phyloP scores from a whole-genome alignment of 2,113 vertebrate genomes.

The Psammodynastes pulverulentus region DNA sequence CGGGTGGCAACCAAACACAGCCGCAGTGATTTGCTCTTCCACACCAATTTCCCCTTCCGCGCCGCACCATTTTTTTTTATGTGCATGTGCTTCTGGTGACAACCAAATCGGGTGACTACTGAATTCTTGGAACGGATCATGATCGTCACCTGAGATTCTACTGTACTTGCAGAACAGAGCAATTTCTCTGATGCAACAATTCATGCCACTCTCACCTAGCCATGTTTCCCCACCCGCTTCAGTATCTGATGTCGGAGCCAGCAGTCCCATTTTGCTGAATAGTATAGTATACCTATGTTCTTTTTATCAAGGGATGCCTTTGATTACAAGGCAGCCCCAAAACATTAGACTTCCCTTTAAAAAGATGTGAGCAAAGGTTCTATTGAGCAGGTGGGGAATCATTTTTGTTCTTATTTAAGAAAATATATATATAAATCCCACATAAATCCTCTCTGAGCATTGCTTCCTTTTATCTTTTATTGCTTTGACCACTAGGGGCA shows the following conservation, averaged over 20 bases:
- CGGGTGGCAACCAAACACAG: too few species aligned
- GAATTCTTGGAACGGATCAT: too few species aligned
- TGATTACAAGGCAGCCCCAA: neutral
- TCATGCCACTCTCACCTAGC: neutral
- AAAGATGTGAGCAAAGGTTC: neutral
- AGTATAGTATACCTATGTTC: neutral
- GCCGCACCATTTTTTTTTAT: too few species aligned
- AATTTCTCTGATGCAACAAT: neutral
- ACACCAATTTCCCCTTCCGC: too few species aligned
- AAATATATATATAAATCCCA: neutral
- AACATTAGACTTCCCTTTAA: neutral
- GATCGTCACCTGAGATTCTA: too few species aligned
- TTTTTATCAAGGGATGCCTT: neutral
- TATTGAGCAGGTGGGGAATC: neutral
- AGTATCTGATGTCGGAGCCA: neutral
- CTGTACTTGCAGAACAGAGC: neutral
- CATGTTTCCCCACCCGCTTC: neutral
- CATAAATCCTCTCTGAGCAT: neutral
- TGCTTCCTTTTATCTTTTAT: neutral
- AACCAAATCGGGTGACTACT: too few species aligned
- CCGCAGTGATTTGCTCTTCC: too few species aligned
- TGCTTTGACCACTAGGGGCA: neutral
- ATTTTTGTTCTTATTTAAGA: neutral
- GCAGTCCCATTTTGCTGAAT: neutral
- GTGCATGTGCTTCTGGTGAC: too few species aligned